A percentile compares a stretch with the other conserved stretches of the same genome.
Evolutionary conservation across 2,888 invertebrate species (phyloP).

Genomic region (Leptinotarsa tumamoca): DNA sequence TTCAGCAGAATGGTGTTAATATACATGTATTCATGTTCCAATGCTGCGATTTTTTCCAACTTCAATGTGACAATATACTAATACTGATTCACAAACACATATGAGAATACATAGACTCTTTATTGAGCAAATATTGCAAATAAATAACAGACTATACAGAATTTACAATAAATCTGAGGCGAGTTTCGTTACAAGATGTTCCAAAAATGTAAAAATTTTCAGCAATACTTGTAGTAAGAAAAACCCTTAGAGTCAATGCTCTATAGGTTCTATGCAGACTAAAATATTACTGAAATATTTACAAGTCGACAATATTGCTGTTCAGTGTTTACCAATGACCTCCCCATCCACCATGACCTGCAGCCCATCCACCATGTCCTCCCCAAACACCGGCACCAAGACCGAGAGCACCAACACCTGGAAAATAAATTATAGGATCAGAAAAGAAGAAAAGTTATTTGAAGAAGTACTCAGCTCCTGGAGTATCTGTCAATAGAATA

Average conservation of each 20-base stretch:
- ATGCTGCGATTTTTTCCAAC: too few species aligned
- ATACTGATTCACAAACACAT: neutral
- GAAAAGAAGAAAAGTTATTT: neutral
- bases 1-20: too few species aligned
- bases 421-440: neutral
- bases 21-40: too few species aligned
- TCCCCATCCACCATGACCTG: constrained; percentile 32
- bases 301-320: constrained; percentile 20
- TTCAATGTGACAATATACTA: too few species aligned
- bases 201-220: constrained; percentile 35
- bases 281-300: constrained; percentile 31
- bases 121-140: constrained; percentile 44
- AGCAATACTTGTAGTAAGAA: constrained; percentile 27
- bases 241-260: constrained; percentile 3
- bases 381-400: constrained; percentile 27
- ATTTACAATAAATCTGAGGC: constrained; percentile 19
- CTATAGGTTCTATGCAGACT: constrained; percentile 9
- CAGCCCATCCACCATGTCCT: constrained; percentile 29
- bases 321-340: constrained; percentile 38
- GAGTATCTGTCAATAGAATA: too few species aligned
- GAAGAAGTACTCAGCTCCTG: neutral
- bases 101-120: constrained; percentile 36
- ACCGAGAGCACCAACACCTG: constrained; percentile 30
- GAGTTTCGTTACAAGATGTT: neutral
- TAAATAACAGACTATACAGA: constrained; percentile 37